phyloP scores from a whole-genome alignment of 2,888 invertebrate genomes.

The Cordilura impudica region DNA sequence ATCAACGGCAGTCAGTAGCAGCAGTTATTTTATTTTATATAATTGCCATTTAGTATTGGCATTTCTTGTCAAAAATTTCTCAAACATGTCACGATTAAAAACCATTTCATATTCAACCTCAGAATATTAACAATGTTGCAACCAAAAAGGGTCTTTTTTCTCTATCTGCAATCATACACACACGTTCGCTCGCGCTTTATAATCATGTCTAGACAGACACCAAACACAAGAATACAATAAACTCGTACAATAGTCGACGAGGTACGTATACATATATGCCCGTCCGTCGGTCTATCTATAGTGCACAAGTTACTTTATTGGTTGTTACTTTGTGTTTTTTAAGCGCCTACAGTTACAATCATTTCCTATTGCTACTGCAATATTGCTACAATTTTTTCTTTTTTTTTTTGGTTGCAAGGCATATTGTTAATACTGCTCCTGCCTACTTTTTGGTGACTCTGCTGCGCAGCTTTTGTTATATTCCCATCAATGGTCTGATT shows the following conservation, averaged over 20 bases:
- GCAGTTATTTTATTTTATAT: slow-evolving; percentile 26
- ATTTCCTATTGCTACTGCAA: slow-evolving; percentile 54
- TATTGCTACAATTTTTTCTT: slow-evolving; percentile 45
- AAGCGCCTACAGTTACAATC: slow-evolving; percentile 58
- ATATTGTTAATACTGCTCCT: slow-evolving; percentile 1
- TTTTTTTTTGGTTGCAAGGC: slow-evolving; percentile 26
- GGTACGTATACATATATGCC: background rate
- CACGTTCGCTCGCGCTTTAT: slow-evolving; percentile 55
- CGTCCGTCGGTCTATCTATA: slow-evolving; percentile 3
- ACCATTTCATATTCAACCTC: slow-evolving; percentile 40
- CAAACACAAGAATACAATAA: slow-evolving; percentile 50
- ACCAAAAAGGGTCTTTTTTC: slow-evolving; percentile 4
- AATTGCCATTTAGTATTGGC: slow-evolving; percentile 52
- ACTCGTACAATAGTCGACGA: background rate
- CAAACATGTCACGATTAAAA: slow-evolving; percentile 59
- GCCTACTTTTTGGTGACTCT: background rate
- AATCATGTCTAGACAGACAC: slow-evolving; percentile 61
- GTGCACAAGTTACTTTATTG: slow-evolving; percentile 4
- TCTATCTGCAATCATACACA: background rate
- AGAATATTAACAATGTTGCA: slow-evolving; percentile 47
- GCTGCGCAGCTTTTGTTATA: slow-evolving; percentile 7
- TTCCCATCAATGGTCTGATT: slow-evolving; percentile 1
- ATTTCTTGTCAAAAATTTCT: slow-evolving; percentile 49
- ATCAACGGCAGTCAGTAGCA: background rate
- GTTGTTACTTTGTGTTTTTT: slow-evolving; percentile 28